These are phyloP conservation scores for Drosophila willistoni DNA, from an alignment of 1,140 invertebrate species.

Conservation along the genomic window DNA sequence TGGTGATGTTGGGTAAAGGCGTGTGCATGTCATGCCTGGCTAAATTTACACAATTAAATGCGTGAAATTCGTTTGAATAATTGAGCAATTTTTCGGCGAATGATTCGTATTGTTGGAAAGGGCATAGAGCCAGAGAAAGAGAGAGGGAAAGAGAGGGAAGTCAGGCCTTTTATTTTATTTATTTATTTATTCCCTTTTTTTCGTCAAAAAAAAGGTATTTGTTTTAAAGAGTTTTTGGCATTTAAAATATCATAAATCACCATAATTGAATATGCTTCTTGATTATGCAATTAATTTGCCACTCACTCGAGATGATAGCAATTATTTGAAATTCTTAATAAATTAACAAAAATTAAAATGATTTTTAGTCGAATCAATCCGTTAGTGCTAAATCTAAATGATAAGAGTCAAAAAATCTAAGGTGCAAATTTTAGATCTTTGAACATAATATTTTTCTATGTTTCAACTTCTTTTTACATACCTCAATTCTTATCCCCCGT, in stretches of 20 bases:
- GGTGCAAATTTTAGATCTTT: no score
- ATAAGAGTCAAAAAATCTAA: no score
- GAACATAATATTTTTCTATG: no score
- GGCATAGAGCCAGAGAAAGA: neutral
- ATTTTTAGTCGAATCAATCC: no score
- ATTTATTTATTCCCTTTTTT: neutral
- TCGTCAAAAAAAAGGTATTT: conserved; percentile 6
- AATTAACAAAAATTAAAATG: neutral
- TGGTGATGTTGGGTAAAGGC: conserved; percentile 13
- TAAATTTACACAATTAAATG: conserved; percentile 81
- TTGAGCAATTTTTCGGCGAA: conserved; percentile 71
- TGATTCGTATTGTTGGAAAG: conserved; percentile 20
- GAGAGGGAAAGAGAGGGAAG: neutral
- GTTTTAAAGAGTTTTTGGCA: conserved; percentile 24
- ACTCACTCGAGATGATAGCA: neutral
- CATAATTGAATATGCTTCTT: neutral
- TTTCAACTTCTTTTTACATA: no score
- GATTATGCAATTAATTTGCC: neutral
- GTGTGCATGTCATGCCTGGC: conserved; percentile 71
- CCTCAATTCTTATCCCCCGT: no score
- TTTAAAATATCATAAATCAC: neutral
- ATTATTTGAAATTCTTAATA: neutral
- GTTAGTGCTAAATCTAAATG: no score
- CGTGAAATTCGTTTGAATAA: conserved; percentile 81
- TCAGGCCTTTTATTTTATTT: conserved; percentile 2